phyloP scores from a whole-genome alignment of 2,113 vertebrate species.

The Alethe castanea region DNA sequence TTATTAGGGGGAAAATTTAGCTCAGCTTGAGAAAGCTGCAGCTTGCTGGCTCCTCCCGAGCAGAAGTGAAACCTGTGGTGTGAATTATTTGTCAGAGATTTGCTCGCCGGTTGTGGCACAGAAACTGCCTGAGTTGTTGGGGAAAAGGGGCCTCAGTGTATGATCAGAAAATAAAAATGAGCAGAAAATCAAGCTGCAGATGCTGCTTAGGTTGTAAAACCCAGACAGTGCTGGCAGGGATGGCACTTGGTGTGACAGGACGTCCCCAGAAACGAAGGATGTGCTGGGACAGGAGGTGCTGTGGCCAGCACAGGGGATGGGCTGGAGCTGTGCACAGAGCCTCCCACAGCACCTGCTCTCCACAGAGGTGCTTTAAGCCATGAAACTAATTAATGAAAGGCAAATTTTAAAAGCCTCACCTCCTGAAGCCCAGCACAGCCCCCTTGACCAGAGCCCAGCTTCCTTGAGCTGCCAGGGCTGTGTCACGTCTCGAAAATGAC shows the following conservation, averaged over 20 bases:
- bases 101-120: neutral
- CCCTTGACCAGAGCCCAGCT: neutral
- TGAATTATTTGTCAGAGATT: neutral
- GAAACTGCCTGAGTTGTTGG: neutral
- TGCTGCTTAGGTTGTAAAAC: neutral
- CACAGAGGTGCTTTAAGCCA: neutral
- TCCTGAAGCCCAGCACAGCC: rapidly evolving
- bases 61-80: neutral
- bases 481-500: neutral
- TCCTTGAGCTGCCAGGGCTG: neutral
- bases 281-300: neutral
- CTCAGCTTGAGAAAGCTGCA: slow-evolving; percentile 13
- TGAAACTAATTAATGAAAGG: neutral
- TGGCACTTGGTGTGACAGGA: neutral
- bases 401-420: rapidly evolving
- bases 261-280: neutral
- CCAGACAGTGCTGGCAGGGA: neutral
- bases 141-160: neutral
- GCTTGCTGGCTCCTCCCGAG: neutral
- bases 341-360: neutral
- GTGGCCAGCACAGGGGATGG: neutral
- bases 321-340: neutral
- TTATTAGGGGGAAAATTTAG: neutral
- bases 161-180: rapidly evolving
- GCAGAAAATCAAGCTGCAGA: neutral